Evolutionary conservation across 2,888 invertebrate species (phyloP).

Genomic region (Rhagophthalmus giganteus): DNA sequence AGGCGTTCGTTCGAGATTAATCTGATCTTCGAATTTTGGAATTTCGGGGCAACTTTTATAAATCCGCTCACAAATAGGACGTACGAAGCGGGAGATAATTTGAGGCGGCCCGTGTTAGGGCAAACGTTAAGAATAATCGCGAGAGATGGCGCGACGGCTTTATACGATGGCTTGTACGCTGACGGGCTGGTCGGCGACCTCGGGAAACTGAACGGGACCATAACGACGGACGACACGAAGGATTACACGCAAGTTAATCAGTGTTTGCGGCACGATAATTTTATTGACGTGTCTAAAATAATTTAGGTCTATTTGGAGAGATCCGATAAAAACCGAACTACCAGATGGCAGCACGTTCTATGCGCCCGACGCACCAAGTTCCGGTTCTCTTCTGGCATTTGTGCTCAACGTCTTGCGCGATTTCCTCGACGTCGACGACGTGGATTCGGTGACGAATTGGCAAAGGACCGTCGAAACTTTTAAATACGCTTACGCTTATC

Average conservation of each 20-base stretch:
- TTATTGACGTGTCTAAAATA: too few species aligned
- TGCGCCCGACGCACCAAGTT: slow-evolving; percentile 81
- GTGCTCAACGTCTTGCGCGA: slow-evolving; percentile 77
- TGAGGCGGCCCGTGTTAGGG: slow-evolving; percentile 57
- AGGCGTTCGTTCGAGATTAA: too few species aligned
- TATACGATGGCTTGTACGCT: slow-evolving; percentile 63
- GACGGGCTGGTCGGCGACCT: slow-evolving; percentile 50
- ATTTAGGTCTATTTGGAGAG: slow-evolving; percentile 66
- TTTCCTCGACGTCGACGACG: slow-evolving; percentile 49
- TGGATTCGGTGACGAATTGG: slow-evolving; percentile 59
- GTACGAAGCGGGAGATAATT: slow-evolving; percentile 51
- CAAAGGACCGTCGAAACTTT: slow-evolving; percentile 87
- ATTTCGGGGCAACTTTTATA: slow-evolving; percentile 48
- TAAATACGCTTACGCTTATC: slow-evolving; percentile 87
- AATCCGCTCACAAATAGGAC: slow-evolving; percentile 53
- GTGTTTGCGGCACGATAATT: too few species aligned
- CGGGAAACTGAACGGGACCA: slow-evolving; percentile 67
- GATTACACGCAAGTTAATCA: slow-evolving; percentile 78
- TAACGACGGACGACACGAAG: slow-evolving; percentile 75
- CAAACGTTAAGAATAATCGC: slow-evolving; percentile 60
- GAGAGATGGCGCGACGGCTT: slow-evolving; percentile 57
- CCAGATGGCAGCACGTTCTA: slow-evolving; percentile 68
- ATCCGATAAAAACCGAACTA: slow-evolving; percentile 63
- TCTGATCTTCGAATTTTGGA: too few species aligned
- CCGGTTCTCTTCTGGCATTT: slow-evolving; percentile 78